Evolutionary conservation across 1,140 invertebrate genomes (phyloP).

Genomic region (Lerema accius): DNA sequence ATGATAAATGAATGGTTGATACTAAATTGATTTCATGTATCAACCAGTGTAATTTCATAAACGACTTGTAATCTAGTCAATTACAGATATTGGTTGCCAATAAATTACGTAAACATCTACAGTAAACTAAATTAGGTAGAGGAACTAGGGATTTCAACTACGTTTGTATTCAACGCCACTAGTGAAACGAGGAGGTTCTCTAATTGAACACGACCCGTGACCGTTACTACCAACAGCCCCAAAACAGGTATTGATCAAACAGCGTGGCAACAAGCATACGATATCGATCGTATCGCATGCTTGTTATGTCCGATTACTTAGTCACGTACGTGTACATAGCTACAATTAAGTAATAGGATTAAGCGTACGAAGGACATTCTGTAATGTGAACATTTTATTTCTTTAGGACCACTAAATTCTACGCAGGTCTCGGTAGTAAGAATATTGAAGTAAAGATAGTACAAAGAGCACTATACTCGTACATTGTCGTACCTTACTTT

Average conservation of each 20-base stretch:
- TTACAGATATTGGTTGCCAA: slow-evolving; percentile 11
- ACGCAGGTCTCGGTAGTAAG: neutral
- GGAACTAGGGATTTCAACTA: neutral
- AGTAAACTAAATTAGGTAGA: too few species aligned
- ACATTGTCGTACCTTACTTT: too few species aligned
- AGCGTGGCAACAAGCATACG: neutral
- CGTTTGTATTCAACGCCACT: neutral
- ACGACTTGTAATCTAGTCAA: slow-evolving; percentile 1
- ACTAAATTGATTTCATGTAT: too few species aligned
- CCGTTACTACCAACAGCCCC: slow-evolving; percentile 16
- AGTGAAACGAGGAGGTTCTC: slow-evolving; percentile 30
- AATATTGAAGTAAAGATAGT: too few species aligned
- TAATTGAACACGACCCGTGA: slow-evolving; percentile 37
- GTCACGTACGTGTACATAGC: slow-evolving; percentile 17
- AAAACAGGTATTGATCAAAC: slow-evolving; percentile 40
- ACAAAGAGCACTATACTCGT: too few species aligned
- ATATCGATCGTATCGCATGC: slow-evolving; percentile 40
- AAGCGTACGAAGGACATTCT: neutral
- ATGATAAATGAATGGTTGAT: too few species aligned
- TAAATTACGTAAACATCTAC: slow-evolving; percentile 17
- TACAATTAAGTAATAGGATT: slow-evolving; percentile 16
- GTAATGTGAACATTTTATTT: neutral
- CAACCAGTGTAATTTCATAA: too few species aligned
- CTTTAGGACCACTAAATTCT: neutral
- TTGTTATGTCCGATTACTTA: slow-evolving; percentile 44